These are phyloP conservation scores for Myotis lucifugus DNA, from an alignment of 2,113 vertebrate species.

Conservation along the genomic window DNA sequence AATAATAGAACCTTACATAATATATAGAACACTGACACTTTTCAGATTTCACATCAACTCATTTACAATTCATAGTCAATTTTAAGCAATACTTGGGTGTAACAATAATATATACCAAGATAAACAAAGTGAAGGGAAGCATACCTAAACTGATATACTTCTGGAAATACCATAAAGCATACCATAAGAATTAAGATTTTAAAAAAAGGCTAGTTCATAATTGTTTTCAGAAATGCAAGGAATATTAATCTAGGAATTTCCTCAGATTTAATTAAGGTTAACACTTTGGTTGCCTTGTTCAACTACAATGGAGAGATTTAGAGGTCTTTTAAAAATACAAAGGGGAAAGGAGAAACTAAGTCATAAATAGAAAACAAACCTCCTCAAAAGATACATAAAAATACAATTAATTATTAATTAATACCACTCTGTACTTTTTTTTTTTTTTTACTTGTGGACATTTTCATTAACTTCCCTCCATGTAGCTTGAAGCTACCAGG, in stretches of 20 bases:
- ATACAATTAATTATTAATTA: neutral
- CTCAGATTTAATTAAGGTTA: conserved; percentile 37
- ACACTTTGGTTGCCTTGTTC: neutral
- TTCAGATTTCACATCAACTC: conserved; percentile 3
- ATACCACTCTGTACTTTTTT: no score
- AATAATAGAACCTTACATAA: conserved; percentile 46
- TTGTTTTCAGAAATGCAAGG: conserved; percentile 38
- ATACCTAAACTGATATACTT: neutral
- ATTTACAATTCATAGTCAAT: neutral
- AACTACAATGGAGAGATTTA: neutral
- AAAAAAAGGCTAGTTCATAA: neutral
- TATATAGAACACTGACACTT: conserved; percentile 46
- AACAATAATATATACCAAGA: neutral
- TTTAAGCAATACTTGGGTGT: neutral
- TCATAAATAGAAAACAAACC: conserved; percentile 46
- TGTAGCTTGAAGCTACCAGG: no score
- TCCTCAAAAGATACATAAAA: conserved; percentile 46
- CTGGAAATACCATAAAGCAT: conserved; percentile 23
- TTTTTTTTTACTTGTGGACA: no score
- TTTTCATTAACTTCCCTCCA: no score
- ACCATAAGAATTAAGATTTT: neutral
- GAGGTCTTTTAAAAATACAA: conserved; percentile 14
- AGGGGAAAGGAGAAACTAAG: conserved; percentile 22
- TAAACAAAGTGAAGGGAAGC: conserved; percentile 17
- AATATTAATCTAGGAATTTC: neutral